phyloP scores from a whole-genome alignment of 2,888 invertebrate genomes.

The Heliothis peltigera region DNA sequence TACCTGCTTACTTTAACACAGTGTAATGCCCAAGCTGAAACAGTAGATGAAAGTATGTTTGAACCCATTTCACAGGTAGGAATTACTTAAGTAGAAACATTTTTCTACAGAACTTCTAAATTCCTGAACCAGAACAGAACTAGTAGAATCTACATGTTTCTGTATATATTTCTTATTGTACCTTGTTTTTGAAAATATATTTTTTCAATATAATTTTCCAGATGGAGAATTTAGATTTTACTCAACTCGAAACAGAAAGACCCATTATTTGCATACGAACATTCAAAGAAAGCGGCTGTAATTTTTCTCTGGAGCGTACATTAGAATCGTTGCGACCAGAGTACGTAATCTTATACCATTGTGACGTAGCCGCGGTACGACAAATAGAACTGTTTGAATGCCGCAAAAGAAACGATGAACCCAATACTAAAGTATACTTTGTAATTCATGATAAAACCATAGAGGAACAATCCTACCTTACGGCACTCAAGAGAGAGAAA shows the following conservation, averaged over 20 bases:
- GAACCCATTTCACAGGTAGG: conserved; percentile 91
- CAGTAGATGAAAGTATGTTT: conserved; percentile 83
- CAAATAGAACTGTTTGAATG: conserved; percentile 96
- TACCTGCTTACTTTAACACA: conserved; percentile 92
- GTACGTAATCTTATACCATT: conserved; percentile 97
- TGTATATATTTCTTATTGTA: no score
- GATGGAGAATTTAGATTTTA: conserved; percentile 92
- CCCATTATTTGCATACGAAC: conserved; percentile 94
- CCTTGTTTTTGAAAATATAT: no score
- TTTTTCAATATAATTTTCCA: conserved; percentile 69
- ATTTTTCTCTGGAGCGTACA: conserved; percentile 92
- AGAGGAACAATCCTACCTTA: conserved; percentile 99
- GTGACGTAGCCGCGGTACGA: conserved; percentile 95
- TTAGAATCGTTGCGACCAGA: conserved; percentile 93
- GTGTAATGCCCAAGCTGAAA: conserved; percentile 59
- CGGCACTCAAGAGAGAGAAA: conserved; percentile 96
- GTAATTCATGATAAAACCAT: conserved; percentile 97
- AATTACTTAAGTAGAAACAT: not conserved
- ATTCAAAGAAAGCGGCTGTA: conserved; percentile 93
- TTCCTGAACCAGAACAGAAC: no score
- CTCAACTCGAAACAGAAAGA: conserved; percentile 90
- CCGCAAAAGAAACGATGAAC: conserved; percentile 84
- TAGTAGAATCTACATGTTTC: no score
- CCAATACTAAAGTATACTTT: conserved; percentile 94
- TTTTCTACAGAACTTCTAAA: no score